These are phyloP conservation scores for Remorina albescens DNA, from an alignment of 2,797 vertebrate genomes.

Conservation along the genomic window DNA sequence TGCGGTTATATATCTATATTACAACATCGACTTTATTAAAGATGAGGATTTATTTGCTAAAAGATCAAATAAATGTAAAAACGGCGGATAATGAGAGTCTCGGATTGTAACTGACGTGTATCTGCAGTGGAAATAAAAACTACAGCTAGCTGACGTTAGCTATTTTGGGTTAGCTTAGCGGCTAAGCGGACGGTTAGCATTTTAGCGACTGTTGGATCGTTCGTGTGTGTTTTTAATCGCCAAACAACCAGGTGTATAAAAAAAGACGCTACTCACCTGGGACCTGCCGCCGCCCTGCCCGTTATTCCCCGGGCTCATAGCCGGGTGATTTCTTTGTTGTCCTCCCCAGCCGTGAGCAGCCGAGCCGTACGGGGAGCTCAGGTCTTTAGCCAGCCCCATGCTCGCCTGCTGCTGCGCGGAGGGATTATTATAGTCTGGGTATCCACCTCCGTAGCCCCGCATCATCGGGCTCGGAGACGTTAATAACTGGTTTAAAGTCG, in stretches of 20 bases:
- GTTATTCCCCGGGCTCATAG: conserved; percentile 91
- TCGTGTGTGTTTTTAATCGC: not conserved
- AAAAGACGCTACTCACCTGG: conserved; percentile 84
- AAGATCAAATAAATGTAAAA: not conserved
- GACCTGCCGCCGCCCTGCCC: conserved; percentile 82
- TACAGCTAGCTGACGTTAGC: conserved; percentile 27
- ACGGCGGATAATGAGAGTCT: not conserved
- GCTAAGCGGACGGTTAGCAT: conserved; percentile 29
- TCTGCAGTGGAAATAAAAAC: conserved; percentile 20
- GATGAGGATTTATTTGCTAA: fast-evolving
- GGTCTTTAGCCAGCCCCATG: conserved; percentile 88
- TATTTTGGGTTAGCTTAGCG: conserved; percentile 42
- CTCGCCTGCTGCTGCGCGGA: conserved; percentile 76
- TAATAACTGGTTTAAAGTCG: conserved; percentile 93
- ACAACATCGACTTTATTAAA: fast-evolving
- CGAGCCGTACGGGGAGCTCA: conserved; percentile 88
- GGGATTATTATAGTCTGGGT: conserved; percentile 88
- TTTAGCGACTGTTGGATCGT: conserved; percentile 6
- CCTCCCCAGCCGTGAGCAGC: conserved; percentile 89
- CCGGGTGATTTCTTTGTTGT: conserved; percentile 90
- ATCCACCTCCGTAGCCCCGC: conserved; percentile 89
- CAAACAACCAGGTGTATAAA: not conserved
- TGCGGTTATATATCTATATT: fast-evolving
- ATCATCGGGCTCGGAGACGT: conserved; percentile 94
- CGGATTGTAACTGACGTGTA: conserved; percentile 7